These are phyloP conservation scores for Alcis repandata DNA, from an alignment of 2,888 invertebrate genomes.

Conservation along the genomic window DNA sequence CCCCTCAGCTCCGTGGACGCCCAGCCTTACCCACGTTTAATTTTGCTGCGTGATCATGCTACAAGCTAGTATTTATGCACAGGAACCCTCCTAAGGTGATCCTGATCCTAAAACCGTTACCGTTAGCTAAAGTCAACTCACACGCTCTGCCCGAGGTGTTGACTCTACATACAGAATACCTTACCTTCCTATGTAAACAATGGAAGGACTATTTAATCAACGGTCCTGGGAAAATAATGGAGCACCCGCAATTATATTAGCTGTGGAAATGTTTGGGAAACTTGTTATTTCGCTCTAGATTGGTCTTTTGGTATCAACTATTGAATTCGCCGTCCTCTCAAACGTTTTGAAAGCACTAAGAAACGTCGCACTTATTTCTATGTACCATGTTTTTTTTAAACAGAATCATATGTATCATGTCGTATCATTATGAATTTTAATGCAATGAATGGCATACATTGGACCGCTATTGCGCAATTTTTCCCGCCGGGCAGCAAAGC, in stretches of 20 bases:
- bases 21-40: neutral
- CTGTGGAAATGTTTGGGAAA: constrained; percentile 18
- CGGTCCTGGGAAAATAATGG: constrained; percentile 28
- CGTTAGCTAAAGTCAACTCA: constrained; percentile 18
- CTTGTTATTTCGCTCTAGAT: constrained; percentile 4
- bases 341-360: too few species aligned
- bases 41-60: constrained; percentile 8
- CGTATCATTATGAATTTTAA: too few species aligned
- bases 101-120: constrained; percentile 18
- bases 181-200: constrained; percentile 29
- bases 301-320: constrained; percentile 2
- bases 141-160: constrained; percentile 17
- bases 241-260: constrained; percentile 13
- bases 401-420: too few species aligned
- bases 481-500: too few species aligned
- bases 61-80: constrained; percentile 11
- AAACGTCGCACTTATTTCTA: too few species aligned
- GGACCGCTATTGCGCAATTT: too few species aligned
- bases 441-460: too few species aligned
- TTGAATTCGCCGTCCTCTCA: neutral
- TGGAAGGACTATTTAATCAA: constrained; percentile 33
- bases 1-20: neutral
- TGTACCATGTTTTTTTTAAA: too few species aligned
- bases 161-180: constrained; percentile 14
- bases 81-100: constrained; percentile 11